These are phyloP conservation scores for Archocentrus centrarchus DNA, from an alignment of 2,113 vertebrate species.

Conservation along the genomic window DNA sequence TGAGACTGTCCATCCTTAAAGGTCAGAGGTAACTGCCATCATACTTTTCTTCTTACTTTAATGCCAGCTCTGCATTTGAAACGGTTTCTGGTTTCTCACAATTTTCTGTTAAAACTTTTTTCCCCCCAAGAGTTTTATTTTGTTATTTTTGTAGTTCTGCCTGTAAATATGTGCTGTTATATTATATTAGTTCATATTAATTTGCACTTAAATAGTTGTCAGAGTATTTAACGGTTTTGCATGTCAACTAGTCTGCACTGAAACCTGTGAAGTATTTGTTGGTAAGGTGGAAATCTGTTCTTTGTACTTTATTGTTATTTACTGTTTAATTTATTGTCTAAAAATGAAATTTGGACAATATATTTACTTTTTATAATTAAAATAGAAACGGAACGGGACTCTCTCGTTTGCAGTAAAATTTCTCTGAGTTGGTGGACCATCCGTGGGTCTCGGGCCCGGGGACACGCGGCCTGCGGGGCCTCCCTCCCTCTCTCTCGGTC, in stretches of 20 bases:
- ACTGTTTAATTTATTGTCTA: background rate
- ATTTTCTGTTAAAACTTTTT: no score
- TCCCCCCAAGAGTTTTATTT: no score
- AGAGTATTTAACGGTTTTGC: background rate
- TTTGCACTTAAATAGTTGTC: no score
- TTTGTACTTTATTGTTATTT: background rate
- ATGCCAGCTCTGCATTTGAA: no score
- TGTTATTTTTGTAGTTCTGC: no score
- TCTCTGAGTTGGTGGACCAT: conserved; percentile 4
- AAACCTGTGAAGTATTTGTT: background rate
- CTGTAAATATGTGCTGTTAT: background rate
- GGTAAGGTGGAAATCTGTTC: background rate
- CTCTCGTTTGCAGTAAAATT: background rate
- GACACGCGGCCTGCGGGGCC: conserved; percentile 57
- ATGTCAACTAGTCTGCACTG: background rate
- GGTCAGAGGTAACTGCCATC: background rate
- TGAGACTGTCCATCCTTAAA: background rate
- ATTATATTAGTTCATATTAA: no score
- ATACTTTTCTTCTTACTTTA: fast-evolving
- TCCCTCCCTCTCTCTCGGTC: background rate
- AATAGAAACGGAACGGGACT: background rate
- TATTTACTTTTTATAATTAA: background rate
- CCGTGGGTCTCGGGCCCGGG: conserved; percentile 30
- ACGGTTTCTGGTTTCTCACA: no score
- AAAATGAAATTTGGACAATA: background rate